These are phyloP conservation scores for Protomyctophum bolini DNA, from an alignment of 2,113 vertebrate genomes.

Conservation along the genomic window DNA sequence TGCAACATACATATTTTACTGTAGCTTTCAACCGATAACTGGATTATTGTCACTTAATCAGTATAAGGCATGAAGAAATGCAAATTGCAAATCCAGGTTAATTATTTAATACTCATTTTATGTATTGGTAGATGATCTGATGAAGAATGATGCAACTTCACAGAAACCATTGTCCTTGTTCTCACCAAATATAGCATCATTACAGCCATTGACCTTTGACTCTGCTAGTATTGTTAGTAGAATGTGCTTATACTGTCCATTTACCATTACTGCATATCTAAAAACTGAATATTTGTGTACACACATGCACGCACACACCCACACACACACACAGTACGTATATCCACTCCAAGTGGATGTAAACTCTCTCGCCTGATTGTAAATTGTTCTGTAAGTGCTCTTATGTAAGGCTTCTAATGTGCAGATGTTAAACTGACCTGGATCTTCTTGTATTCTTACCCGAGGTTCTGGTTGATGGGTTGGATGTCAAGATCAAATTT, in stretches of 20 bases:
- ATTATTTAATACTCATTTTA: background rate
- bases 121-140: background rate
- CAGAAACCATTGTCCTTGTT: too few relatives aligned
- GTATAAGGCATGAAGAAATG: background rate
- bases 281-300: too few relatives aligned
- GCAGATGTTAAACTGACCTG: background rate
- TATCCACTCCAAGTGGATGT: background rate
- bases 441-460: background rate
- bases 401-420: constrained; percentile 16
- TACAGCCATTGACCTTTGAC: too few relatives aligned
- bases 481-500: background rate
- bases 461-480: background rate
- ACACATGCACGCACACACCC: too few relatives aligned
- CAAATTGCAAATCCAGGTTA: background rate
- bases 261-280: too few relatives aligned
- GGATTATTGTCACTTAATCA: background rate
- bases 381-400: constrained; percentile 40
- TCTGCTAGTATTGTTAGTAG: too few relatives aligned
- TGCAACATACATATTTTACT: background rate
- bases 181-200: too few relatives aligned
- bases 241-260: too few relatives aligned
- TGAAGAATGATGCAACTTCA: background rate
- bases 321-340: too few relatives aligned
- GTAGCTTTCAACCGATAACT: background rate
- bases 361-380: constrained; percentile 7